Conservation (phyloP, 2,888 invertebrate genomes). For the Fabriciana adippe region DNA sequence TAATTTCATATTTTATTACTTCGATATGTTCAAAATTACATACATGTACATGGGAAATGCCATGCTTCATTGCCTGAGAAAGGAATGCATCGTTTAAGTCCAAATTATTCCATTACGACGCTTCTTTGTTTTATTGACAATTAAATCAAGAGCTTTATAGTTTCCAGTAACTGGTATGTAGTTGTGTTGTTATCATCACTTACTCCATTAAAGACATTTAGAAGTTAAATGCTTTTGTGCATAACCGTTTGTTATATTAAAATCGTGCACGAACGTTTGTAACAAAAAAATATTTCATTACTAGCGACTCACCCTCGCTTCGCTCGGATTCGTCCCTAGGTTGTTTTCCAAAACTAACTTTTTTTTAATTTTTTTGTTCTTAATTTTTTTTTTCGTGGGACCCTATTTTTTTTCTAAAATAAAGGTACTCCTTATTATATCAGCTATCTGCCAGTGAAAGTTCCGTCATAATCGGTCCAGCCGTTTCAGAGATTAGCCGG, state of each 20-base stretch:
- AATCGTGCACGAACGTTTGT: not conserved
- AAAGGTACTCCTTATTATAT: no score
- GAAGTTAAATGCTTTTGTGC: slow-evolving; percentile 29
- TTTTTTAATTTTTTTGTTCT: no score
- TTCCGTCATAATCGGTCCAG: no score
- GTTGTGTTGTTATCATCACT: slow-evolving; percentile 27
- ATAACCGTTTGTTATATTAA: slow-evolving; percentile 28
- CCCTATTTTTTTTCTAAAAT: no score
- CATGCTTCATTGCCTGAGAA: slow-evolving; percentile 57
- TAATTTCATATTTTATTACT: slow-evolving; percentile 32
- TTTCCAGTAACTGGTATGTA: slow-evolving; percentile 22
- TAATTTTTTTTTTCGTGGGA: no score
- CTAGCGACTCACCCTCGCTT: no score
- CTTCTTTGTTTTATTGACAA: slow-evolving; percentile 45
- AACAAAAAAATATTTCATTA: no score
- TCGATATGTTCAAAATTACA: slow-evolving; percentile 27
- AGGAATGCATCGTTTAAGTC: slow-evolving; percentile 30
- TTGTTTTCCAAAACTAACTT: no score
- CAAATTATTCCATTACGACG: slow-evolving; percentile 37
- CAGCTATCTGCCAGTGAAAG: no score
- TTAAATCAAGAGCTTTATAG: slow-evolving; percentile 35
- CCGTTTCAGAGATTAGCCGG: no score
- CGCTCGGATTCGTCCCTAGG: no score
- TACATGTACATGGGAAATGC: slow-evolving; percentile 48
- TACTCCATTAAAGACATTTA: slow-evolving; percentile 31